Percentiles rank a stretch among this genome's conserved stretches.
Evolutionary conservation across 1,140 invertebrate genomes (phyloP).

Genomic region (Drosophila sechellia): DNA sequence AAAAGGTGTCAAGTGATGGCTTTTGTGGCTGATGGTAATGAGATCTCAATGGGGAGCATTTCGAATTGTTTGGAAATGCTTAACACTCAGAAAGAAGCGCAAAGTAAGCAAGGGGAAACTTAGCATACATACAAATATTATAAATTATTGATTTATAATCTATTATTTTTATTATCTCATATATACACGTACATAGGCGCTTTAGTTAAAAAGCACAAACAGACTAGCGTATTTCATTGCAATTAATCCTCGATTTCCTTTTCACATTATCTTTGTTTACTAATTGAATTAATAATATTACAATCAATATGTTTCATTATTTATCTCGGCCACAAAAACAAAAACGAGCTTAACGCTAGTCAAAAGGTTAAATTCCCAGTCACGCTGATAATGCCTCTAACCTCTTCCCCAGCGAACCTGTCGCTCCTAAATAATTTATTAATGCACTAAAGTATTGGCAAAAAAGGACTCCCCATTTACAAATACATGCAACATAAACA

Average conservation of each 20-base stretch:
- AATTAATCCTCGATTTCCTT: conserved; percentile 52
- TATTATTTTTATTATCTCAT: neutral
- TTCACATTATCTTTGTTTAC: conserved; percentile 26
- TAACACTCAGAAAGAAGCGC: neutral
- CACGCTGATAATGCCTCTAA: conserved; percentile 12
- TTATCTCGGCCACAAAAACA: conserved; percentile 19
- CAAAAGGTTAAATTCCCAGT: conserved; percentile 59
- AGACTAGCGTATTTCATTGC: conserved; percentile 4
- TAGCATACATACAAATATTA: neutral
- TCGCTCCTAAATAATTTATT: conserved; percentile 66
- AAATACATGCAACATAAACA: conserved; percentile 4
- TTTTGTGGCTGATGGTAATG: conserved; percentile 33
- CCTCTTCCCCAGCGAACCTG: conserved; percentile 17
- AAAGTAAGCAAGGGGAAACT: too few relatives aligned
- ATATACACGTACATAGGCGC: neutral
- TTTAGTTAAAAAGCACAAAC: neutral
- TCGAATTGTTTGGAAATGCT: neutral
- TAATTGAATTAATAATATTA: conserved; percentile 74
- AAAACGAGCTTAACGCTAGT: conserved; percentile 49
- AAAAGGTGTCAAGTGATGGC: conserved; percentile 39
- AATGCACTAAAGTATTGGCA: conserved; percentile 58
- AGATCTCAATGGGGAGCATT: conserved; percentile 29
- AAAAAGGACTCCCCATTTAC: conserved; percentile 10
- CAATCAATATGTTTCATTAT: conserved; percentile 53
- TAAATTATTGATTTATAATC: neutral